Percentiles rank a stretch among this genome's conserved stretches.
These are phyloP conservation scores for Alauda arvensis DNA, from an alignment of 2,797 vertebrate species.

Conservation along the genomic window DNA sequence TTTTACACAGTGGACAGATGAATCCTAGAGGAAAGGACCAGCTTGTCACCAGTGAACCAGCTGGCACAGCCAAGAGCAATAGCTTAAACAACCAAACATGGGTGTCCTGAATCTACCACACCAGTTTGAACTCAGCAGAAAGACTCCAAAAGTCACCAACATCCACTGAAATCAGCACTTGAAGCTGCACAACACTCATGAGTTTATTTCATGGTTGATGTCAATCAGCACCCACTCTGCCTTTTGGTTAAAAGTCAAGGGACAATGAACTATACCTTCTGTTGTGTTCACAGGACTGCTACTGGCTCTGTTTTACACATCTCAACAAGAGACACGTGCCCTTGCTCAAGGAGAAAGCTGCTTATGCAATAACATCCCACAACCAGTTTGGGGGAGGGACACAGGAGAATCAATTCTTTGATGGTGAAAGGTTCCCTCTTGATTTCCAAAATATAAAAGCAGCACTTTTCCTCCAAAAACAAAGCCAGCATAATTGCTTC, in stretches of 20 bases:
- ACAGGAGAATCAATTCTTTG: conserved; percentile 11
- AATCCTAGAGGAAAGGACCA: not conserved
- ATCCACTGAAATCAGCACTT: not conserved
- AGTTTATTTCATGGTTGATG: not conserved
- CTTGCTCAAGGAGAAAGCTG: conserved; percentile 53
- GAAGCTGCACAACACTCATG: not conserved
- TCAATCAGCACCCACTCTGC: not conserved
- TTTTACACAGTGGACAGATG: not conserved
- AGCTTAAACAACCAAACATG: not conserved
- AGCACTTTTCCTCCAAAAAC: not conserved
- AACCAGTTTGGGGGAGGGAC: not conserved
- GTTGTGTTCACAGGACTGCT: not conserved
- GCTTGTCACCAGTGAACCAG: not conserved
- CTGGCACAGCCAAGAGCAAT: not conserved
- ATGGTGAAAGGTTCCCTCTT: not conserved
- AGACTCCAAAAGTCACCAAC: not conserved
- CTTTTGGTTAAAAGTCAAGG: not conserved
- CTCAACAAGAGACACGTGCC: not conserved
- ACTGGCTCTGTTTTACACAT: not conserved
- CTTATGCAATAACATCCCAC: conserved; percentile 3
- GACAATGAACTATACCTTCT: not conserved
- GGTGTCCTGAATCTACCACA: not conserved
- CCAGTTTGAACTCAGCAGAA: not conserved
- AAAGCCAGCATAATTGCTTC: not conserved
- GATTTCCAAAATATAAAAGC: not conserved